phyloP scores from a whole-genome alignment of 2,113 vertebrate genomes.

The Oceanodroma tethys region DNA sequence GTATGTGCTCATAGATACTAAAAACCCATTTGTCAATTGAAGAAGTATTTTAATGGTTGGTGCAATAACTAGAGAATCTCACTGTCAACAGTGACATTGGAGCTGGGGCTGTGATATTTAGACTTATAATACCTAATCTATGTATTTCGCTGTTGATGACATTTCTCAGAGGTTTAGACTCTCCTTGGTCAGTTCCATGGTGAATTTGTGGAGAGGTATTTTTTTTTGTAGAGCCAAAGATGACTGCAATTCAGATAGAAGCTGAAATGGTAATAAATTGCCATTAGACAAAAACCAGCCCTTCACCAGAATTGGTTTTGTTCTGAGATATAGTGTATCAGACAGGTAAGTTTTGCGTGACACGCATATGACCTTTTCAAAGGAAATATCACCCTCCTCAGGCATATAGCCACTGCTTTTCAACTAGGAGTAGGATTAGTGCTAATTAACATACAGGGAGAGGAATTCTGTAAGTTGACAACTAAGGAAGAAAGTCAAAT shows the following conservation, averaged over 20 bases:
- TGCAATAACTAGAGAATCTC: not conserved
- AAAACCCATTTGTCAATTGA: not conserved
- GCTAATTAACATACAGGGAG: not conserved
- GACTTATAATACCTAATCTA: not conserved
- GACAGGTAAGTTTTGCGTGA: not conserved
- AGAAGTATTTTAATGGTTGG: not conserved
- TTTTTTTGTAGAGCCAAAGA: not conserved
- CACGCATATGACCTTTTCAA: not conserved
- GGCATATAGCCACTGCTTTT: not conserved
- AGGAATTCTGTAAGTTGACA: not conserved
- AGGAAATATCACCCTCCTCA: not conserved
- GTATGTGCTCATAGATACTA: not conserved
- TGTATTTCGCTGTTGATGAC: not conserved
- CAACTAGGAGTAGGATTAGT: not conserved
- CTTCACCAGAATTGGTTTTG: not conserved
- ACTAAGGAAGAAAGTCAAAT: not conserved
- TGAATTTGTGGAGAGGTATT: not conserved
- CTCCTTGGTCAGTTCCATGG: not conserved
- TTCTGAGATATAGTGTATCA: not conserved
- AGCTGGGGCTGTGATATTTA: not conserved
- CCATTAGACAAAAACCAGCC: not conserved
- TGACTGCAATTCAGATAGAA: not conserved
- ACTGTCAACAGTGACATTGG: not conserved
- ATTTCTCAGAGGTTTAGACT: not conserved
- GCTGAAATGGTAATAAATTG: not conserved